These are phyloP conservation scores for Paguma larvata DNA, from an alignment of 2,797 vertebrate genomes.

Conservation along the genomic window DNA sequence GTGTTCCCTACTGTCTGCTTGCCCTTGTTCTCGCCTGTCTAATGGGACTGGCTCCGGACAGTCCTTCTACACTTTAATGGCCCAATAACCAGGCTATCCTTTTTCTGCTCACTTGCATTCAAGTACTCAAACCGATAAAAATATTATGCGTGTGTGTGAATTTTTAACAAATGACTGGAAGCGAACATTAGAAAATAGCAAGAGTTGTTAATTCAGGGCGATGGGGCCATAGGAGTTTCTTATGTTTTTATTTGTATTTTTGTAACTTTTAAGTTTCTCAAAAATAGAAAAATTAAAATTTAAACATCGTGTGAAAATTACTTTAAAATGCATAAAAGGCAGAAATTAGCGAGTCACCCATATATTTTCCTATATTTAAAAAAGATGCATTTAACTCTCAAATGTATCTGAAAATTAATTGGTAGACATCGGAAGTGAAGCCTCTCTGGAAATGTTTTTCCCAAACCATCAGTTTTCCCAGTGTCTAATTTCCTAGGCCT, in stretches of 20 bases:
- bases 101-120: constrained; percentile 39
- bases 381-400: constrained; percentile 46
- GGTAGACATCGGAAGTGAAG: constrained; percentile 20
- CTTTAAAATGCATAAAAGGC: constrained; percentile 13
- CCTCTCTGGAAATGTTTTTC: background rate
- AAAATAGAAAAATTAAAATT: constrained; percentile 41
- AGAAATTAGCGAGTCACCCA: constrained; percentile 30
- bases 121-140: constrained; percentile 20
- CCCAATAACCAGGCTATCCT: constrained; percentile 11
- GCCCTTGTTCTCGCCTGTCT: background rate
- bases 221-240: background rate
- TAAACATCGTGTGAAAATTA: constrained; percentile 47
- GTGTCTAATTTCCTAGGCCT: constrained; percentile 20
- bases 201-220: background rate
- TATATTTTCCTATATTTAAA: constrained; percentile 46
- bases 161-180: constrained; percentile 40
- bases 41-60: background rate
- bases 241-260: constrained; percentile 51
- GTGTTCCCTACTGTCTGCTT: background rate
- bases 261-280: constrained; percentile 37
- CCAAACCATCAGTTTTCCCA: constrained; percentile 12
- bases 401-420: constrained; percentile 58
- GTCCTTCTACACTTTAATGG: constrained; percentile 11
- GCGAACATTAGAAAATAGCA: constrained; percentile 45
- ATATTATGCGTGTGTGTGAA: background rate